Base-by-base conservation (phyloP, 2,888 invertebrate species). In the Argynnis bischoffii region DNA sequence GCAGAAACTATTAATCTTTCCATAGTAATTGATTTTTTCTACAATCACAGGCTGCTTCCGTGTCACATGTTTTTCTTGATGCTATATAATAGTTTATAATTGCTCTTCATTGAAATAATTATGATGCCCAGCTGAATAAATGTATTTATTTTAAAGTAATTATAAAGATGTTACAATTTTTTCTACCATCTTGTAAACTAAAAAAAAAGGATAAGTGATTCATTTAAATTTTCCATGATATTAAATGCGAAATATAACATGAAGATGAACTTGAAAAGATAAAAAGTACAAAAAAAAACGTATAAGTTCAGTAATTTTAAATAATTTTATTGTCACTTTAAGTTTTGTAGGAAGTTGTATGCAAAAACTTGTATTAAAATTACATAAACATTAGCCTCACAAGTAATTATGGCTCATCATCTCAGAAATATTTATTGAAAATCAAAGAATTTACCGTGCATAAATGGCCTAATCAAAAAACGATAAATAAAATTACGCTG, bases 401-500 rank as follows among this genome's bases (percentile, higher is more conserved):
- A 61, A 35, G 51, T 61, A 64, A 56, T 55, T 61, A 35, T 3
- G 31, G 14, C 21, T 54, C 26, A 50, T 18, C 15, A 35, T 53
- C 56, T 47, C 57, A 54, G 31, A 66, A 55, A 55, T 64, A 50
- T 64, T 54, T 60, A 59, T 61, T 66, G 67, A 66, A 74, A 72
- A 72, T 75, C 74, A 73, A 59, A 57, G 70, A 66, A 66, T 69
- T 63, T 63, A 68, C 67, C 69, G 63, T 64, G 64, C 59, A 85
- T 87, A 85, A 89, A 87, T 85, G 81, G 78, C 83, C 89, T 90
- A 91, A 92, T 92, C 89, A 91, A 86, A 92, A 88, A 86, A 81
- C 83, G 79, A 91, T 92, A 92, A 92, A 91, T 91, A 89, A 90
- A 89, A 91, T 90, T 89, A 90, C 83, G 81, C 77, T 75, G 82